Evolutionary conservation across 2,888 invertebrate species (phyloP).

Genomic region (Congeria kusceri): DNA sequence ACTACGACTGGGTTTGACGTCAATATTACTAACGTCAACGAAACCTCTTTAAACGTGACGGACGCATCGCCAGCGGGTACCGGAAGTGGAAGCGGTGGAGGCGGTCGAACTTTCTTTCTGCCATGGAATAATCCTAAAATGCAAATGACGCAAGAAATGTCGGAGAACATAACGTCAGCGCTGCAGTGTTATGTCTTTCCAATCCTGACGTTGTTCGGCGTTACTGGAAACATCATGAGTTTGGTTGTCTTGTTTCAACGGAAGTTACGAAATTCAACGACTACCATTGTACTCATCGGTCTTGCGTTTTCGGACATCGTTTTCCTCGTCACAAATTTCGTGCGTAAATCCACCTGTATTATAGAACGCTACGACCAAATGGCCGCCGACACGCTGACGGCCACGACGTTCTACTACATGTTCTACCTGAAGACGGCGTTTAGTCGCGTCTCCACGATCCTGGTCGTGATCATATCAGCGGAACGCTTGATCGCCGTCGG

Average conservation of each 20-base stretch:
- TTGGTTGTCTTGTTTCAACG: slow-evolving; percentile 52
- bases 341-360: slow-evolving; percentile 60
- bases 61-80: not conserved
- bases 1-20: not conserved
- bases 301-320: slow-evolving; percentile 58
- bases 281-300: slow-evolving; percentile 55
- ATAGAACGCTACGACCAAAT: slow-evolving; percentile 46
- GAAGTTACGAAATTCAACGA: slow-evolving; percentile 55
- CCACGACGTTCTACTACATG: slow-evolving; percentile 54
- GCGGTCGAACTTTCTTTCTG: slow-evolving; percentile 1
- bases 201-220: slow-evolving; percentile 57
- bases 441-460: slow-evolving; percentile 58
- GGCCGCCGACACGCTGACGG: slow-evolving; percentile 38
- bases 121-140: slow-evolving; percentile 65
- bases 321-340: slow-evolving; percentile 62
- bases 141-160: slow-evolving; percentile 49
- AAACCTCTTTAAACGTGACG: not conserved
- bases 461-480: slow-evolving; percentile 57
- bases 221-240: slow-evolving; percentile 56
- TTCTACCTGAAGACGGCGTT: slow-evolving; percentile 60
- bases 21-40: not conserved
- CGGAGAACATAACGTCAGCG: slow-evolving; percentile 50
- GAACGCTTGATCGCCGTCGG: slow-evolving; percentile 65
- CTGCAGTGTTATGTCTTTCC: slow-evolving; percentile 64
- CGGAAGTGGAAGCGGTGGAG: not conserved